These are phyloP conservation scores for Drosophila borealis DNA, from an alignment of 2,888 invertebrate species.

Conservation along the genomic window DNA sequence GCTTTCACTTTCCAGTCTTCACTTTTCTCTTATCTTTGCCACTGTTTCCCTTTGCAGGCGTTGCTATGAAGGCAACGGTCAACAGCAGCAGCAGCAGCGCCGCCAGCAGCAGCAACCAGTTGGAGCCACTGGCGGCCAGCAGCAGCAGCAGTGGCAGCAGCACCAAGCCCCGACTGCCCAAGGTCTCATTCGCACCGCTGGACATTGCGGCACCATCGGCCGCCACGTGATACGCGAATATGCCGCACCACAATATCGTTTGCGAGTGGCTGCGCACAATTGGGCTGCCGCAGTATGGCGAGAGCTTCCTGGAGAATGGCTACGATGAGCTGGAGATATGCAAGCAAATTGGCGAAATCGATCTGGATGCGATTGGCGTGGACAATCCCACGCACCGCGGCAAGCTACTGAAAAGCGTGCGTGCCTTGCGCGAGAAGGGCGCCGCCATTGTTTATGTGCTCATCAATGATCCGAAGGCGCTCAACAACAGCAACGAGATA, in stretches of 20 bases:
- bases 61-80: slow-evolving; percentile 83
- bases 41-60: slow-evolving; percentile 38
- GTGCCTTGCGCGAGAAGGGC: slow-evolving; percentile 94
- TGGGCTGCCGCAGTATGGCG: slow-evolving; percentile 94
- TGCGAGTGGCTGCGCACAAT: slow-evolving; percentile 97
- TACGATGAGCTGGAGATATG: slow-evolving; percentile 98
- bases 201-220: slow-evolving; percentile 72
- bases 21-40: too few species aligned
- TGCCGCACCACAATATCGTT: slow-evolving; percentile 90
- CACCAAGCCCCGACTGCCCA: slow-evolving; percentile 75
- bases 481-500: slow-evolving; percentile 86
- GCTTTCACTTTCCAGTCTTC: slow-evolving; percentile 20
- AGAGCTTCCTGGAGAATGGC: slow-evolving; percentile 97
- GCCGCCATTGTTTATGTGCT: slow-evolving; percentile 97
- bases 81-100: slow-evolving; percentile 60
- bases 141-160: slow-evolving; percentile 39
- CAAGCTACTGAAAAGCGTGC: slow-evolving; percentile 92
- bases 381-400: slow-evolving; percentile 92
- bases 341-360: slow-evolving; percentile 97
- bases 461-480: slow-evolving; percentile 90
- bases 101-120: slow-evolving; percentile 45
- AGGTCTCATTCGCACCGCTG: slow-evolving; percentile 82
- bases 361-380: slow-evolving; percentile 97
- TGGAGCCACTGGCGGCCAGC: slow-evolving; percentile 61
- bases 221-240: slow-evolving; percentile 82